Evolutionary conservation across 2,113 vertebrate species (phyloP).

Genomic region (Pantherophis guttatus): DNA sequence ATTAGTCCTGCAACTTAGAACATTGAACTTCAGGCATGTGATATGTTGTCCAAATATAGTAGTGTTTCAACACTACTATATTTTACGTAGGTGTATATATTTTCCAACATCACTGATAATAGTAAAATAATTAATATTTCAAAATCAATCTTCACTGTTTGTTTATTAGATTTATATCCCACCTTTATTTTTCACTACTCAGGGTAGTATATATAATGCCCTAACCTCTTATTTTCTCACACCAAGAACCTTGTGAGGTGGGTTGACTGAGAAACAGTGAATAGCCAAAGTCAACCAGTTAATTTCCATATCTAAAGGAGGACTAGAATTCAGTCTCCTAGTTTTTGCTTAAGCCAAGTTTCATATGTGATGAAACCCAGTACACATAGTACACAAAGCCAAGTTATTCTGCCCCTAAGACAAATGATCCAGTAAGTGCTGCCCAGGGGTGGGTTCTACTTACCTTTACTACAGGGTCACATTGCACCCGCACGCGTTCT

Average conservation of each 20-base stretch:
- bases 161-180: background rate
- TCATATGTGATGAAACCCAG: background rate
- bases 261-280: background rate
- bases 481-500: too few relatives aligned
- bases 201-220: background rate
- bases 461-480: too few relatives aligned
- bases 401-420: background rate
- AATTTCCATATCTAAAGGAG: background rate
- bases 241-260: background rate
- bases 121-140: background rate
- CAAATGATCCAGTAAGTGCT: background rate
- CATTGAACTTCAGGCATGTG: background rate
- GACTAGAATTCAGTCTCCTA: background rate
- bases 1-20: background rate
- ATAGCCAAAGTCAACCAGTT: background rate
- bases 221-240: background rate
- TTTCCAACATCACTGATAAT: background rate
- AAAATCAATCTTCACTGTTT: background rate
- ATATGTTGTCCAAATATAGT: background rate
- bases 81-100: background rate
- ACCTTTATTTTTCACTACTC: background rate
- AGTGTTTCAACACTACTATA: background rate
- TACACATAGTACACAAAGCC: background rate
- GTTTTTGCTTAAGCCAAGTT: background rate
- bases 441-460: too few relatives aligned